Conservation (phyloP, 2,888 invertebrate species). For the Hyles lineata region DNA sequence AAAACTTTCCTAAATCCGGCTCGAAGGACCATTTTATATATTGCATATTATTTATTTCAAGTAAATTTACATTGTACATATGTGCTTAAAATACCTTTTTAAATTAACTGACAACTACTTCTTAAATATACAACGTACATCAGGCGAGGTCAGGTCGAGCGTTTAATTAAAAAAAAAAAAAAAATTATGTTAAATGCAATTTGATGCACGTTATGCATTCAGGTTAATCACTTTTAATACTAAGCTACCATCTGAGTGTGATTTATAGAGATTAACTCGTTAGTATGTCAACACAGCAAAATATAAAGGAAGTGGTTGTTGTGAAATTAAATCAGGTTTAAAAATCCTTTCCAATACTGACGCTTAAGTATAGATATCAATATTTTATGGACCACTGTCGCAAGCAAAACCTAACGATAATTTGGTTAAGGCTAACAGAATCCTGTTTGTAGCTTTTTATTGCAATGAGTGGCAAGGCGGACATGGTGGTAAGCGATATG, state of each 20-base stretch:
- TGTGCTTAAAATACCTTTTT: too few species aligned
- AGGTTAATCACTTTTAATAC: not conserved
- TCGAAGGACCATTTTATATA: too few species aligned
- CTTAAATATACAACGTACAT: too few species aligned
- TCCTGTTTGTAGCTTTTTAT: too few species aligned
- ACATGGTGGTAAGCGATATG: too few species aligned
- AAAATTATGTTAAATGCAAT: not conserved
- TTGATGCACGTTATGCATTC: not conserved
- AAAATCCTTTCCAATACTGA: not conserved
- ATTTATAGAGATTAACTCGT: not conserved
- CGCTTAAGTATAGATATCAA: not conserved
- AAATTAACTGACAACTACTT: too few species aligned
- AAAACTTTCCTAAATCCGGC: too few species aligned
- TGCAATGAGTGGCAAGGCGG: too few species aligned
- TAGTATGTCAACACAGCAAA: not conserved
- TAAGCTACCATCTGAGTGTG: not conserved
- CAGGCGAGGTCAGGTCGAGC: too few species aligned
- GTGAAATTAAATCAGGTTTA: slow-evolving; percentile 17
- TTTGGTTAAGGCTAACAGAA: not conserved
- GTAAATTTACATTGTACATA: too few species aligned
- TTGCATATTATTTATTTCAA: too few species aligned
- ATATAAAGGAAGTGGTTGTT: slow-evolving; percentile 1
- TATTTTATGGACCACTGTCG: not conserved
- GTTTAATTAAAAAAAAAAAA: not conserved
- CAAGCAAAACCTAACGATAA: not conserved